Base-by-base conservation (phyloP, 2,888 invertebrate species). In the Limulus polyphemus region DNA sequence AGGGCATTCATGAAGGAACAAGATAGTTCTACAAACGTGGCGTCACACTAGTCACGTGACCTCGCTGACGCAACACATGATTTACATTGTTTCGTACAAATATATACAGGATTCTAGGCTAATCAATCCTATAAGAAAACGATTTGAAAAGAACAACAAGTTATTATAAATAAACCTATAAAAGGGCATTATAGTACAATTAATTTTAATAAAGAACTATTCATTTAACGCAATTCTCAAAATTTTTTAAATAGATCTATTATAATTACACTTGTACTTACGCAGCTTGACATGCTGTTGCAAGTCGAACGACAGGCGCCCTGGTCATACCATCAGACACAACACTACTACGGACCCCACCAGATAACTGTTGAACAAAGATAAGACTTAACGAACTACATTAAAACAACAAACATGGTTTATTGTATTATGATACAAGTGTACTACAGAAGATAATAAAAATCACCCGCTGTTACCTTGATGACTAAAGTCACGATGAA, bases 291-390 rank as follows among this genome's bases (percentile, higher is more conserved):
- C 68, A 65, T 10, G 76, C 76, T 46, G 74, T 71, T 0, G 89
- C 86, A 68, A 97, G 87, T 65, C 88, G 81, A 0, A 99, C 87
- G 46, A 95, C 94, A 0, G 99, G 99, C 0, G 93, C 98, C 72
- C 99, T 81, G 0, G 95, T 94, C 98, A 99, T 99, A 1, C 95
- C 95, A 70, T 97, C 91, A 69, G 87, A 87, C 69, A 90, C 87
- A 0, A 98, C 85, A 4, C 85, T 82, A 68, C 90, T 90, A 0
- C 82, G 84, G 0, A 95, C 89, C 0, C 98, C 98, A 69, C 69
- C 71, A 49, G 67, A 69, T 47, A 65, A 14, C 67, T 67, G 55
- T 17, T 54, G 32, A 11, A 54, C 16, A 54, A 13, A 17, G 7
- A n/a, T 7, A 16, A n/a, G 1, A 7, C 56, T 60, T 55, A 59